Conservation (phyloP, 2,888 invertebrate species). For the Hoplodrina blanda region DNA sequence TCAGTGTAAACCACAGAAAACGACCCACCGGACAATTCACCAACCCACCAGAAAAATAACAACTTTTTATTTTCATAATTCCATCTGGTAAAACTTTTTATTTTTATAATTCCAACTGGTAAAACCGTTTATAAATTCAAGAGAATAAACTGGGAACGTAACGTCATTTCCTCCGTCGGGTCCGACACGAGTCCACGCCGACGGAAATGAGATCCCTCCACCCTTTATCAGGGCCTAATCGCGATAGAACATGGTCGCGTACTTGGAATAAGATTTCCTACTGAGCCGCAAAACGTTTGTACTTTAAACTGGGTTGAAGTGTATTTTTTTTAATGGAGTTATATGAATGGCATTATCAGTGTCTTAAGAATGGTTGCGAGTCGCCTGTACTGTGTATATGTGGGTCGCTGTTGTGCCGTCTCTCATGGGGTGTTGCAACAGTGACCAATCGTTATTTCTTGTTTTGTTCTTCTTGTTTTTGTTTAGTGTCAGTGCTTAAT, state of each 20-base stretch:
- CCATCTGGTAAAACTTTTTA: conserved; percentile 32
- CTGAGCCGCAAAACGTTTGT: conserved; percentile 56
- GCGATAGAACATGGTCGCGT: conserved; percentile 74
- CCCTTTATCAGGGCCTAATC: conserved; percentile 81
- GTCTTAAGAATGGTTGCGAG: conserved; percentile 22
- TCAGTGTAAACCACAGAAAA: not conserved
- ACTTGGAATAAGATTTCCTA: conserved; percentile 70
- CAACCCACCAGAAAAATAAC: conserved; percentile 1
- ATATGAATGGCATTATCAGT: conserved; percentile 29
- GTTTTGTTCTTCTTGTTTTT: too few relatives aligned
- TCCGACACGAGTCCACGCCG: conserved; percentile 73
- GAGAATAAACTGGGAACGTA: conserved; percentile 71
- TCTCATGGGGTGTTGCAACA: too few relatives aligned
- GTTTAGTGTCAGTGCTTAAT: too few relatives aligned
- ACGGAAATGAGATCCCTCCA: conserved; percentile 81
- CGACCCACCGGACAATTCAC: not conserved
- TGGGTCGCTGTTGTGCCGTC: too few relatives aligned
- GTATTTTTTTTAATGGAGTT: conserved; percentile 28
- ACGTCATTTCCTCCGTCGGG: conserved; percentile 74
- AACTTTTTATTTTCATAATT: conserved; percentile 34
- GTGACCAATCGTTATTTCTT: too few relatives aligned
- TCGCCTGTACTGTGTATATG: too few relatives aligned
- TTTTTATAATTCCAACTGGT: conserved; percentile 55
- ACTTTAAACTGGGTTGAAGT: conserved; percentile 44
- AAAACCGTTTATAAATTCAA: conserved; percentile 69